A percentile compares a stretch with the other conserved stretches of the same genome.
Conservation (phyloP, 2,888 invertebrate genomes). For the Epirrhoe tristata region DNA sequence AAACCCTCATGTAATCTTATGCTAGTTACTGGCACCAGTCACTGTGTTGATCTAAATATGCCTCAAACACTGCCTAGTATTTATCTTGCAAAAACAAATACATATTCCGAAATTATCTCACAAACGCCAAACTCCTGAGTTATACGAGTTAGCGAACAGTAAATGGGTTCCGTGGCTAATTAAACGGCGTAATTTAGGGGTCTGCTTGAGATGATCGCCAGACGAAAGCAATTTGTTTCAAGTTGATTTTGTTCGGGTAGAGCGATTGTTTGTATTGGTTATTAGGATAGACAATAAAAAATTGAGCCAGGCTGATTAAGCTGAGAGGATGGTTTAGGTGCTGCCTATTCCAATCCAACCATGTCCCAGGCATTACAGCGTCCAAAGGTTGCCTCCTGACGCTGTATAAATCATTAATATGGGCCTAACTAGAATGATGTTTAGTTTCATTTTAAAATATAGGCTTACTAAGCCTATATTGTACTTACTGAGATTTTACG, state of each 20-base stretch:
- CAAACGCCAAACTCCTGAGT: constrained; percentile 35
- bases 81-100: constrained; percentile 42
- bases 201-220: constrained; percentile 42
- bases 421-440: too few species aligned
- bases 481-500: too few species aligned
- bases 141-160: constrained; percentile 38
- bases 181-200: constrained; percentile 42
- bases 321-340: too few species aligned
- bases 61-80: constrained; percentile 16
- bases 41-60: not conserved
- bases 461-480: too few species aligned
- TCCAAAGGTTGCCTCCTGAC: too few species aligned
- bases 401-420: too few species aligned
- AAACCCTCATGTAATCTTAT: not conserved
- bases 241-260: constrained; percentile 15
- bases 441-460: too few species aligned
- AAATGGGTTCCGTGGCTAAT: constrained; percentile 39
- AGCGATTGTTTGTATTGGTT: constrained; percentile 17
- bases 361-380: too few species aligned
- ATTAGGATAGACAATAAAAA: not conserved
- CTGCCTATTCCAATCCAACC: too few species aligned
- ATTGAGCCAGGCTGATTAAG: too few species aligned
- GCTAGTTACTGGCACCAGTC: constrained; percentile 4
- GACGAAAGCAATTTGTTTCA: constrained; percentile 27
- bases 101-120: constrained; percentile 34